These are phyloP conservation scores for Elephantulus edwardii DNA, from an alignment of 2,113 vertebrate species.

Conservation along the genomic window DNA sequence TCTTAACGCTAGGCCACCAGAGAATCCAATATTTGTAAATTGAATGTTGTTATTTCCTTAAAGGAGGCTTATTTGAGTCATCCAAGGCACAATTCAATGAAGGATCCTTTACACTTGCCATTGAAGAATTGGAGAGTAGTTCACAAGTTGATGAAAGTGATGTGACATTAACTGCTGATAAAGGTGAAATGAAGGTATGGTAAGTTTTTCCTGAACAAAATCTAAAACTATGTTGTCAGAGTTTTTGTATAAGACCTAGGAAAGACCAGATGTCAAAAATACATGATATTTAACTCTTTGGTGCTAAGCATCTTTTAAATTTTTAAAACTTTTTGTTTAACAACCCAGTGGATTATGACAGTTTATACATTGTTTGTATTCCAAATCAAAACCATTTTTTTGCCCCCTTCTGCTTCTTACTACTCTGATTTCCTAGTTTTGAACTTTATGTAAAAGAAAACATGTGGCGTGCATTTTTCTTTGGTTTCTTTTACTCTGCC, in stretches of 20 bases:
- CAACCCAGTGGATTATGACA: background rate
- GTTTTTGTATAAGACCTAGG: slow-evolving; percentile 2
- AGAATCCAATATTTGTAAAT: background rate
- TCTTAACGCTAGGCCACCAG: no score
- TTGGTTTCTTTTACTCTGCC: background rate
- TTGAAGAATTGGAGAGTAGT: slow-evolving; percentile 62
- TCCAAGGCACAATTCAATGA: slow-evolving; percentile 72
- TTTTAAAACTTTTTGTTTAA: background rate
- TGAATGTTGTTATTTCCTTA: slow-evolving; percentile 37
- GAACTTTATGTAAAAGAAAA: background rate
- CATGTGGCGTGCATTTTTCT: background rate
- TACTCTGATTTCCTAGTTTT: background rate
- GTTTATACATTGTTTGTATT: background rate
- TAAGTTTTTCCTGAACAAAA: background rate
- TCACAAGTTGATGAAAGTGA: slow-evolving; percentile 64
- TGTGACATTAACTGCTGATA: slow-evolving; percentile 34
- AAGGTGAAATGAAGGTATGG: slow-evolving; percentile 75
- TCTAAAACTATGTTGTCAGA: background rate
- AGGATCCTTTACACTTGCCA: slow-evolving; percentile 72
- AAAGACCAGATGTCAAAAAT: background rate
- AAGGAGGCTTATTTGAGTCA: slow-evolving; percentile 86
- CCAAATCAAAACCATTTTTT: background rate
- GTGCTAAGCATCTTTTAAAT: background rate
- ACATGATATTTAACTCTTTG: background rate
- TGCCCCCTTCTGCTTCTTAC: background rate